These are phyloP conservation scores for Pristionchus fissidentatus DNA, from an alignment of 2,888 invertebrate genomes.

Conservation along the genomic window DNA sequence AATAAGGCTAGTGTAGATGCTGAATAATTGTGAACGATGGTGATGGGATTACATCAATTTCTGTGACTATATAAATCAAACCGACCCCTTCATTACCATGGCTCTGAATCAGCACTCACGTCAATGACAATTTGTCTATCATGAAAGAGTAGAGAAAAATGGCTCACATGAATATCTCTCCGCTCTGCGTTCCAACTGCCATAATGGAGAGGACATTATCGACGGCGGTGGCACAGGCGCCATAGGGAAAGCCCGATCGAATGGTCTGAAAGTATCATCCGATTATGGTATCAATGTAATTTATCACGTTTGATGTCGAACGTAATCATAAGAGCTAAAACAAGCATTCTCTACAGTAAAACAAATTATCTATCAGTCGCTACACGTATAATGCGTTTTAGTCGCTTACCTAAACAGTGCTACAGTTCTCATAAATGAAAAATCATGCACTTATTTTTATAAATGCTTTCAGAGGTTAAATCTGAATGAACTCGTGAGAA, in stretches of 20 bases:
- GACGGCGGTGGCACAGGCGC: constrained; percentile 18
- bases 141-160: neutral
- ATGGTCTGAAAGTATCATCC: constrained; percentile 41
- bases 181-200: constrained; percentile 42
- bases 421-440: too few relatives aligned
- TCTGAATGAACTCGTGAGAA: neutral
- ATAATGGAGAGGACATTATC: constrained; percentile 45
- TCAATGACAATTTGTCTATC: neutral
- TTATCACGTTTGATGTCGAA: too few relatives aligned
- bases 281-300: too few relatives aligned
- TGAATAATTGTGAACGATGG: neutral
- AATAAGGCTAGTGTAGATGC: neutral
- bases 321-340: too few relatives aligned
- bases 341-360: too few relatives aligned
- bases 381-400: too few relatives aligned
- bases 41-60: neutral
- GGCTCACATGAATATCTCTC: constrained; percentile 47
- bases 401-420: too few relatives aligned
- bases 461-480: neutral
- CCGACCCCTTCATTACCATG: too few relatives aligned
- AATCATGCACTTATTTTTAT: neutral
- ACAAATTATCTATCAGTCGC: too few relatives aligned
- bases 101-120: too few relatives aligned
- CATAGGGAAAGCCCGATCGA: constrained; percentile 43
- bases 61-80: neutral